Base-by-base conservation (phyloP, 2,797 vertebrate species). In the Hafferia zeledoni region DNA sequence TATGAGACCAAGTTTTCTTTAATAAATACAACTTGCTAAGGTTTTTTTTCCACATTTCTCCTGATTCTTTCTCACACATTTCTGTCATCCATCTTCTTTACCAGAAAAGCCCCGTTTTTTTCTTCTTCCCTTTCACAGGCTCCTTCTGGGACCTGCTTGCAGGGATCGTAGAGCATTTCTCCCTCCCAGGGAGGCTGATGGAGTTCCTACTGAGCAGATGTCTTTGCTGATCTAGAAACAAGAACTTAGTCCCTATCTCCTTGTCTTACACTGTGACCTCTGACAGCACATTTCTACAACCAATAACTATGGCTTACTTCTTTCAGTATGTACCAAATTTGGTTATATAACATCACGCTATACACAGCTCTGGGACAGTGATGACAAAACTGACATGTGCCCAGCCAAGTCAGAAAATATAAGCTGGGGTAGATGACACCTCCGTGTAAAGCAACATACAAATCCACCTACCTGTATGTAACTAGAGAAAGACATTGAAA, bases 361-460 rank as follows among this genome's bases (percentile, higher is more conserved):
- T 33, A n/a, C 41, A n/a, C 64, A 67, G 60, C 70, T 80, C 76
- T 69, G 60, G 68, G 78, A 43, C 2, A 1, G 56, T 70, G 90
- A 33, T 92, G 77, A 74, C 44, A 84, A 75, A 93, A 69, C 28
- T 87, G 86, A 80, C 20, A 13, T 41, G 31, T 82, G 60, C 49
- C 71, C 60, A 84, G 8, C 41, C 19, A 53, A 92, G 44, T 83
- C 86, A 93, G 87, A 89, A 87, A 89, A 93, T 82, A 59, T 17
- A 71, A 89, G 71, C 33, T 9, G 3, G 64, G 57, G 46, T 68
- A 93, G 70, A 67, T 95, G 74, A 90, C 31, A 63, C n/a, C 28
- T 79, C 59, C 67, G 43, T 89, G 47, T 68, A 82, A 89, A 74
- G 37, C 1, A 0, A 57, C 56, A 74, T 52, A 71, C 63, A 89